Conservation (phyloP, 2,113 vertebrate genomes). For the Alexandromys fortis region DNA sequence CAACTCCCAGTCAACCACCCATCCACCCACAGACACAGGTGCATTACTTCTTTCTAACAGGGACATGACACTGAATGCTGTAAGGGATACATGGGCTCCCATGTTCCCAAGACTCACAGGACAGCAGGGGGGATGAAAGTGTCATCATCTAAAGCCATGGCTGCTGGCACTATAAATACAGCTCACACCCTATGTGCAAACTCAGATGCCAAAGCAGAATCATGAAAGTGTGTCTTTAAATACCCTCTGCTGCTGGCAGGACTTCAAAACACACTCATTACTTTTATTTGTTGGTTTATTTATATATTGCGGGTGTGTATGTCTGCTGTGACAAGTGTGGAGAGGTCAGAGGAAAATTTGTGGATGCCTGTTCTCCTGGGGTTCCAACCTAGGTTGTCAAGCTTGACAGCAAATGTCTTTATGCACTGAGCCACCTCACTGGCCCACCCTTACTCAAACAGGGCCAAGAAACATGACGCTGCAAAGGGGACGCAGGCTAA, state of each 20-base stretch:
- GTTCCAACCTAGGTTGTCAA: too few species aligned
- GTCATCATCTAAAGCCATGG: background rate
- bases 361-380: background rate
- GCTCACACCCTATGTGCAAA: background rate
- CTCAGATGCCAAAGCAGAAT: background rate
- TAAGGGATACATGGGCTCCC: fast-evolving
- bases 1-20: fast-evolving
- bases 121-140: background rate
- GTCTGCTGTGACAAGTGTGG: background rate
- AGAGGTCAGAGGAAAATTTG: background rate
- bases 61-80: fast-evolving
- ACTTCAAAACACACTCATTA: background rate
- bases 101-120: background rate
- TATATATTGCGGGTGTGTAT: background rate
- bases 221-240: background rate
- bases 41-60: too few species aligned
- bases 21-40: background rate
- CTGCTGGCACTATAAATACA: background rate
- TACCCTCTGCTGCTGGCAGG: background rate
- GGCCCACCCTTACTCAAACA: background rate
- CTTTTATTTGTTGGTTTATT: background rate
- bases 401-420: background rate
- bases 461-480: background rate
- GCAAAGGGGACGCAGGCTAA: background rate
- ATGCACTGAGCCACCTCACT: background rate